A percentile compares a stretch with the other conserved stretches of the same genome.
phyloP scores from a whole-genome alignment of 2,113 vertebrate genomes.

The Pardalotus punctatus region DNA sequence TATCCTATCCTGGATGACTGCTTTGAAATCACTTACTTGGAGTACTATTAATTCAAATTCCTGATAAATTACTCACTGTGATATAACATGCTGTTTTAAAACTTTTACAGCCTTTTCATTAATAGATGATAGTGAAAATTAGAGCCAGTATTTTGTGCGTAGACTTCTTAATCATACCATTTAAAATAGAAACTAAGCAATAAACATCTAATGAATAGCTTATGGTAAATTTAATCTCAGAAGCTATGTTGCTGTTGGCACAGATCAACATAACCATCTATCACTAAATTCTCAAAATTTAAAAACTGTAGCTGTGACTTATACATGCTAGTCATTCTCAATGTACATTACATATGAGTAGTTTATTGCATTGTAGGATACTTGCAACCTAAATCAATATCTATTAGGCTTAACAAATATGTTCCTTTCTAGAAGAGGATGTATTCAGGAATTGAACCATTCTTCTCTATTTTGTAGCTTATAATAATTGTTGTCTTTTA shows the following conservation, averaged over 20 bases:
- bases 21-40: constrained; percentile 43
- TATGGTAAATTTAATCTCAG: constrained; percentile 63
- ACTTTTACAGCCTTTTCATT: constrained; percentile 59
- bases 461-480: neutral
- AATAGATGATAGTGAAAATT: constrained; percentile 52
- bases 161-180: constrained; percentile 47
- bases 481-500: neutral
- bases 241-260: constrained; percentile 53
- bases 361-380: neutral
- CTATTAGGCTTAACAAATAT: neutral
- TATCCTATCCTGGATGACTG: neutral
- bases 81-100: constrained; percentile 56
- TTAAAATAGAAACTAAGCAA: constrained; percentile 58
- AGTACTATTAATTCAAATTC: constrained; percentile 59
- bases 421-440: neutral
- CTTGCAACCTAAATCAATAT: constrained; percentile 1
- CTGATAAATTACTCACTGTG: constrained; percentile 32
- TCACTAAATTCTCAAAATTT: constrained; percentile 49
- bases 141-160: constrained; percentile 56
- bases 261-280: constrained; percentile 64
- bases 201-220: constrained; percentile 66
- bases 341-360: neutral
- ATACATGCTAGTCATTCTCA: neutral
- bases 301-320: constrained; percentile 1
- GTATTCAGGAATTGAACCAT: neutral